Percentiles rank a stretch among this genome's conserved stretches.
Conservation (phyloP, 2,797 vertebrate species). For the Thaleichthys pacificus region DNA sequence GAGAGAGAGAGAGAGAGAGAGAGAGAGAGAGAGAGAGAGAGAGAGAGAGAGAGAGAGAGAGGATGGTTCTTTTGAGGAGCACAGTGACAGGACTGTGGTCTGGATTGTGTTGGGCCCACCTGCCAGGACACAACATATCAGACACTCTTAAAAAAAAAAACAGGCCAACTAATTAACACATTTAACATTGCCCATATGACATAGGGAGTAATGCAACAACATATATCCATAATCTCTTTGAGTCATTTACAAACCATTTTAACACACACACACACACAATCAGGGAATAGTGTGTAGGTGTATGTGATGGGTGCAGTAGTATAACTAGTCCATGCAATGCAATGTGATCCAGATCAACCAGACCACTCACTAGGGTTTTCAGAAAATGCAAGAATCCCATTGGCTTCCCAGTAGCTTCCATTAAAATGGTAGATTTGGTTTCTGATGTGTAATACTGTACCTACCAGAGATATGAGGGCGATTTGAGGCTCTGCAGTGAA, state of each 20-base stretch:
- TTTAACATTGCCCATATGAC: slow-evolving; percentile 22
- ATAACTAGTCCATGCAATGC: no score
- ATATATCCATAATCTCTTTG: neutral
- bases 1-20: no score
- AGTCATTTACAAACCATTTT: neutral
- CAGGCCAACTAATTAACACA: slow-evolving; percentile 78
- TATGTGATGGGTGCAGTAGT: no score
- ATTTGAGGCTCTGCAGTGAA: no score
- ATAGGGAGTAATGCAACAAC: neutral
- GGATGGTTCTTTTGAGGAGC: slow-evolving; percentile 27
- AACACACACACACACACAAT: slow-evolving; percentile 35
- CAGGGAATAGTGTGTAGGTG: neutral
- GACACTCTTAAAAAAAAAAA: slow-evolving; percentile 42
- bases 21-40: no score
- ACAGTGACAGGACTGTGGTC: slow-evolving; percentile 24
- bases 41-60: neutral
- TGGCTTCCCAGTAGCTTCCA: no score
- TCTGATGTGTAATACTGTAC: no score
- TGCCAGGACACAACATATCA: slow-evolving; percentile 32
- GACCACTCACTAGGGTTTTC: no score
- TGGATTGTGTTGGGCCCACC: slow-evolving; percentile 13
- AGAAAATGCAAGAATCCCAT: no score
- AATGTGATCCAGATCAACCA: no score
- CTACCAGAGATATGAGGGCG: no score
- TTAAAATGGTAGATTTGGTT: no score